Evolutionary conservation across 2,113 vertebrate species (phyloP).

Genomic region (Sylvia atricapilla): DNA sequence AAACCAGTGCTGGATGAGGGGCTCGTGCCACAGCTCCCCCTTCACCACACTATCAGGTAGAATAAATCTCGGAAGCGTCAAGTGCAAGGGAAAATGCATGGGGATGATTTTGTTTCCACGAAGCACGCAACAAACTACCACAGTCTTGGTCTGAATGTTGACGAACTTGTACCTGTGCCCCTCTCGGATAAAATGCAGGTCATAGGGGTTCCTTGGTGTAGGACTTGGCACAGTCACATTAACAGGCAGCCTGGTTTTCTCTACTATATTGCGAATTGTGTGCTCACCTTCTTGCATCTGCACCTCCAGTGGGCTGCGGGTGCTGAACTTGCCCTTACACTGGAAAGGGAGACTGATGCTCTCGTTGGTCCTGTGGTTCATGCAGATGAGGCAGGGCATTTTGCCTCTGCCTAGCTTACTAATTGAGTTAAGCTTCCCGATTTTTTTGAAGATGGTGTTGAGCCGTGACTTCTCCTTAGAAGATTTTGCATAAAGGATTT

Average conservation of each 20-base stretch:
- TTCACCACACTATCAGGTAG: constrained; percentile 89
- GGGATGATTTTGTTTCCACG: constrained; percentile 90
- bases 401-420: constrained; percentile 92
- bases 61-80: constrained; percentile 85
- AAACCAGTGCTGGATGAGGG: constrained; percentile 92
- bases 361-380: constrained; percentile 99
- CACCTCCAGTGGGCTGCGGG: constrained; percentile 92
- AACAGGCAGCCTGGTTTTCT: constrained; percentile 93
- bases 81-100: constrained; percentile 90
- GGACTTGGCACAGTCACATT: constrained; percentile 91
- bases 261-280: constrained; percentile 95
- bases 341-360: constrained; percentile 98
- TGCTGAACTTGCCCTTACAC: constrained; percentile 96
- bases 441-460: constrained; percentile 97
- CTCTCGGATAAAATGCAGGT: constrained; percentile 94
- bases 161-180: constrained; percentile 97
- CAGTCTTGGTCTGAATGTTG: constrained; percentile 95
- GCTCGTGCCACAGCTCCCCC: constrained; percentile 88
- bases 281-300: constrained; percentile 99
- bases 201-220: constrained; percentile 92
- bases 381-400: constrained; percentile 98
- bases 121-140: constrained; percentile 91
- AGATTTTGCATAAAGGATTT: constrained; percentile 97
- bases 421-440: constrained; percentile 95
- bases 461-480: constrained; percentile 93